Evolutionary conservation across 1,140 invertebrate species (phyloP).

Genomic region (Neodiprion lecontei): DNA sequence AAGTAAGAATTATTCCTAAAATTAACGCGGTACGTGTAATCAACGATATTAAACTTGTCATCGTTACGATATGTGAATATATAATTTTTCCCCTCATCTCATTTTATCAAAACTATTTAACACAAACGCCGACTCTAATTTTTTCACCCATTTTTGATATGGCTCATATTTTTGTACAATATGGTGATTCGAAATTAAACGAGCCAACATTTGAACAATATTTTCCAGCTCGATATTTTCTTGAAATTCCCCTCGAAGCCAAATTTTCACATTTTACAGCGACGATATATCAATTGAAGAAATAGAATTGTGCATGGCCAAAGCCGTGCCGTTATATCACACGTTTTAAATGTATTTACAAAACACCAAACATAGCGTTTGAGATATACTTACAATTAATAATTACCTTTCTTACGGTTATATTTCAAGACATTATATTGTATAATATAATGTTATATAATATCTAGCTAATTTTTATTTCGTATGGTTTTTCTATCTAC

Average conservation of each 20-base stretch:
- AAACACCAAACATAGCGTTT: slow-evolving; percentile 12
- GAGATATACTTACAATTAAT: slow-evolving; percentile 39
- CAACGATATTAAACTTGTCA: too few species aligned
- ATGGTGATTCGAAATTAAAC: not conserved
- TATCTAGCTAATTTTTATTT: not conserved
- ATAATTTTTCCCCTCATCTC: too few species aligned
- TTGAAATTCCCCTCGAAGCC: not conserved
- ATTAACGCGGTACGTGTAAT: not conserved
- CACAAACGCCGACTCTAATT: slow-evolving; percentile 12
- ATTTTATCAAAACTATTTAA: not conserved
- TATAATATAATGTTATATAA: not conserved
- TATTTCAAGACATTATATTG: slow-evolving; percentile 24
- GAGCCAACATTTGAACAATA: too few species aligned
- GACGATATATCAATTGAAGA: slow-evolving; percentile 41
- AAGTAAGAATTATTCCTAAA: not conserved
- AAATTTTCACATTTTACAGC: slow-evolving; percentile 42
- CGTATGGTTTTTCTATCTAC: slow-evolving; percentile 11
- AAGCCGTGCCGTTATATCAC: slow-evolving; percentile 55
- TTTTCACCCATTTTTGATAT: not conserved
- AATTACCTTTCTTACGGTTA: slow-evolving; percentile 32
- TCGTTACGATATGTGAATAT: too few species aligned
- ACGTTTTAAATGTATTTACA: slow-evolving; percentile 40
- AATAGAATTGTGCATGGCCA: slow-evolving; percentile 52
- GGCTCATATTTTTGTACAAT: not conserved
- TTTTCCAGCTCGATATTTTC: not conserved